A percentile compares a stretch with the other conserved stretches of the same genome.
These are phyloP conservation scores for Siderastrea radians DNA, from an alignment of 92 coral and sea anemone species.

Conservation along the genomic window DNA sequence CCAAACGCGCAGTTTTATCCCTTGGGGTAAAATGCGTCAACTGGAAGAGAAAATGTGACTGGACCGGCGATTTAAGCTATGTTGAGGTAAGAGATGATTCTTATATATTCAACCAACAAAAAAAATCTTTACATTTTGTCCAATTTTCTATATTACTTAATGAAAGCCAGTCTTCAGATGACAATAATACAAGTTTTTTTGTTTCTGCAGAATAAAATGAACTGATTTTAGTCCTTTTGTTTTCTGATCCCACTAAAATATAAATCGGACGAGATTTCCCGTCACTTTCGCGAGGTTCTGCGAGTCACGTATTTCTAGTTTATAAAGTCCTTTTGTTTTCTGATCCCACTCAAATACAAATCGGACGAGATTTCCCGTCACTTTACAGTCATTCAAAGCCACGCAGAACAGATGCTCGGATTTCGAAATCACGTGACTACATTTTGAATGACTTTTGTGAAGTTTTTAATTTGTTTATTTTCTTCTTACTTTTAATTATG, in stretches of 20 bases:
- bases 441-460: not conserved
- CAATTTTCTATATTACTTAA: not conserved
- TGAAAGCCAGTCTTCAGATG: not conserved
- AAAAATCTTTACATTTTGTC: not conserved
- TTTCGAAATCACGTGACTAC: not conserved
- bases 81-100: conserved; percentile 75
- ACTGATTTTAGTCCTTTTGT: not conserved
- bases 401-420: not conserved
- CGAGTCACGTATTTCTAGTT: no score
- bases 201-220: not conserved
- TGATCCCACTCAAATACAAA: not conserved
- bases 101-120: not conserved
- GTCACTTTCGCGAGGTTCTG: not conserved
- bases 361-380: not conserved
- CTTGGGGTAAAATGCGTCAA: conserved; percentile 92
- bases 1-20: conserved; percentile 86
- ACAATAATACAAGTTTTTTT: not conserved
- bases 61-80: conserved; percentile 95
- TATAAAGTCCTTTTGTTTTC: not conserved
- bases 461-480: not conserved
- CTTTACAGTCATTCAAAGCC: not conserved
- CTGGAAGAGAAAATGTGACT: conserved; percentile 98
- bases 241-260: not conserved
- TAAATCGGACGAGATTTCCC: not conserved
- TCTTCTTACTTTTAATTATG: conserved; percentile 4